Percentiles rank a stretch among this genome's conserved stretches.
phyloP scores from a whole-genome alignment of 2,888 invertebrate genomes.

The Helleia helle region DNA sequence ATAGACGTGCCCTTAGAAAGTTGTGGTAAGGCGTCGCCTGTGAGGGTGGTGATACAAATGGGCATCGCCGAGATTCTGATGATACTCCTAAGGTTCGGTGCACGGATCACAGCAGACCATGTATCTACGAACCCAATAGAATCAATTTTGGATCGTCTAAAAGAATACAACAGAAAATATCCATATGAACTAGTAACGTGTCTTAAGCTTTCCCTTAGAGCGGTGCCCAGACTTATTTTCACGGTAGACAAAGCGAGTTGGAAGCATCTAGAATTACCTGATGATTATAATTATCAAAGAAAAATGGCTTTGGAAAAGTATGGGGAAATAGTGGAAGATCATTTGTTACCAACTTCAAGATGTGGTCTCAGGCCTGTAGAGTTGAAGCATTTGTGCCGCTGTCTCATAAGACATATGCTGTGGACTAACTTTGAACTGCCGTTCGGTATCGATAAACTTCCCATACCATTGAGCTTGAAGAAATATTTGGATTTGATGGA shows the following conservation, averaged over 20 bases:
- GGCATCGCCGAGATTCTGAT: constrained; percentile 83
- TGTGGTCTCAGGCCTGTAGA: constrained; percentile 79
- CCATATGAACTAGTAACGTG: constrained; percentile 81
- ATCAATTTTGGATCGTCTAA: constrained; percentile 77
- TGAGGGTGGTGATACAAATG: constrained; percentile 83
- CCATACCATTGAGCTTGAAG: constrained; percentile 78
- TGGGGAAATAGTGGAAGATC: constrained; percentile 69
- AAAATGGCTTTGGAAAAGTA: constrained; percentile 54
- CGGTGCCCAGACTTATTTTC: constrained; percentile 73
- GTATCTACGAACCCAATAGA: constrained; percentile 76
- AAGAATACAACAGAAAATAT: constrained; percentile 76
- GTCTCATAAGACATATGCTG: constrained; percentile 77
- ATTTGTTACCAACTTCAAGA: constrained; percentile 74
- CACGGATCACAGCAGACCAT: constrained; percentile 72
- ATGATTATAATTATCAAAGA: constrained; percentile 61
- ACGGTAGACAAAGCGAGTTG: constrained; percentile 48
- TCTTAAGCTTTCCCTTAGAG: constrained; percentile 78
- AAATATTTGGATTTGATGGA: constrained; percentile 83
- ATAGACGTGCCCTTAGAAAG: constrained; percentile 89
- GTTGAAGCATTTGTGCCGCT: constrained; percentile 84
- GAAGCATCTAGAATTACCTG: constrained; percentile 45
- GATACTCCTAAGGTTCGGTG: constrained; percentile 82
- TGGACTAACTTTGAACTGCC: constrained; percentile 83
- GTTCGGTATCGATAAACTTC: constrained; percentile 79
- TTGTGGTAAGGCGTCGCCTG: constrained; percentile 82